phyloP scores from a whole-genome alignment of 2,888 invertebrate genomes.

The Cylindroiulus punctatus region DNA sequence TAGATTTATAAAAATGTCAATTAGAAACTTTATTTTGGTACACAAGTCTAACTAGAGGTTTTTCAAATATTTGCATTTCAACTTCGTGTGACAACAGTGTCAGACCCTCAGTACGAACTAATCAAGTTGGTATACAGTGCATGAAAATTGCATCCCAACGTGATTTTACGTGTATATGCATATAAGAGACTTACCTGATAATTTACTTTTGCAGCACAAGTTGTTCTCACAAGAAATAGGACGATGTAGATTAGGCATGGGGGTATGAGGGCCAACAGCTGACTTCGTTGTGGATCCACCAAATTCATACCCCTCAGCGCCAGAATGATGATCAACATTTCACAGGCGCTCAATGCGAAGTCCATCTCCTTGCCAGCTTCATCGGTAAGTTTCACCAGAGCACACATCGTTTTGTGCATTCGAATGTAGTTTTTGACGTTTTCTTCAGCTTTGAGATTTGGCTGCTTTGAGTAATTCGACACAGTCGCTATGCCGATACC shows the following conservation, averaged over 20 bases:
- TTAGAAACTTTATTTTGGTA: no score
- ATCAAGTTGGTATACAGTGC: no score
- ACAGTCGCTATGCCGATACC: not conserved
- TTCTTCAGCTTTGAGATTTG: conserved; percentile 21
- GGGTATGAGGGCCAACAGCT: not conserved
- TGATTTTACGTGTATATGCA: no score
- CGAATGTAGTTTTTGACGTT: conserved; percentile 15
- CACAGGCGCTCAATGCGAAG: conserved; percentile 44
- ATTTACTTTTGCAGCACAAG: conserved; percentile 21
- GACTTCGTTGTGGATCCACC: not conserved
- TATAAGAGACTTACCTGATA: not conserved
- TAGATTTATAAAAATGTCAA: no score
- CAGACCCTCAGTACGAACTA: no score
- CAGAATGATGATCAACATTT: conserved; percentile 49
- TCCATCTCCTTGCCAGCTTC: conserved; percentile 44
- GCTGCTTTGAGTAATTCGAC: not conserved
- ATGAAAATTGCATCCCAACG: no score
- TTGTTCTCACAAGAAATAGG: conserved; percentile 28
- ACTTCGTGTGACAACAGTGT: no score
- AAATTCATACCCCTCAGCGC: conserved; percentile 47
- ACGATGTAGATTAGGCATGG: conserved; percentile 10
- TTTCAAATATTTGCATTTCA: no score
- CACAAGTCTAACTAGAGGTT: no score
- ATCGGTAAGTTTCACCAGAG: conserved; percentile 41
- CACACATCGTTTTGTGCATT: not conserved